Conservation (phyloP, 1,140 invertebrate genomes). For the Colletes latitarsis region DNA sequence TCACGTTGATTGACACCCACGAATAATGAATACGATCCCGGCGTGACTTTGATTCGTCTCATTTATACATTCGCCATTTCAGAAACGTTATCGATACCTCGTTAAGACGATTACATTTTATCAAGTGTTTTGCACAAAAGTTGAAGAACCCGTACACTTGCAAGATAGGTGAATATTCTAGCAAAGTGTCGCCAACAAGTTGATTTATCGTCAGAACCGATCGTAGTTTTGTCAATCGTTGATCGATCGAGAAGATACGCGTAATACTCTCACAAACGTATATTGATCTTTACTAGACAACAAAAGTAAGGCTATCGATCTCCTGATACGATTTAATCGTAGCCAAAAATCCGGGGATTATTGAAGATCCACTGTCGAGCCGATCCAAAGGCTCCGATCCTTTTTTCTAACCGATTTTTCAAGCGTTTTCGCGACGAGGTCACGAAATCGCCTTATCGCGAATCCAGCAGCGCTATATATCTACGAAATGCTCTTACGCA, state of each 20-base stretch:
- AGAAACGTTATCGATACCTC: too few relatives aligned
- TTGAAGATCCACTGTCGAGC: neutral
- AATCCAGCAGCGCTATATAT: neutral
- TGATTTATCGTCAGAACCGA: too few relatives aligned
- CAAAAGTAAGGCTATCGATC: neutral
- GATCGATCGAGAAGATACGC: neutral
- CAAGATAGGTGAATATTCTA: too few relatives aligned
- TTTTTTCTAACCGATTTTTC: neutral
- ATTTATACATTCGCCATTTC: too few relatives aligned
- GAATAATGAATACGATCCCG: too few relatives aligned
- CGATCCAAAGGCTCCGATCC: neutral
- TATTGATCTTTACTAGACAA: neutral
- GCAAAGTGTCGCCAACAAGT: too few relatives aligned
- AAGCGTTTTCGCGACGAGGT: neutral
- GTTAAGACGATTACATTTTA: too few relatives aligned
- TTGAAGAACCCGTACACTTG: too few relatives aligned
- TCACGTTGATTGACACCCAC: too few relatives aligned
- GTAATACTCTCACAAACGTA: too few relatives aligned
- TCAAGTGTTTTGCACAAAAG: too few relatives aligned
- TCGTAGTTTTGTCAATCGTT: neutral
- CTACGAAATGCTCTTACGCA: neutral
- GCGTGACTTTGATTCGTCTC: too few relatives aligned
- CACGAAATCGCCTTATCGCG: neutral
- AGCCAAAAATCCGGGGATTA: neutral
- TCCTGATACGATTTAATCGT: neutral